Percentiles rank a stretch among this genome's conserved stretches.
These are phyloP conservation scores for Leptogaster cylindrica DNA, from an alignment of 2,888 invertebrate species.

Conservation along the genomic window DNA sequence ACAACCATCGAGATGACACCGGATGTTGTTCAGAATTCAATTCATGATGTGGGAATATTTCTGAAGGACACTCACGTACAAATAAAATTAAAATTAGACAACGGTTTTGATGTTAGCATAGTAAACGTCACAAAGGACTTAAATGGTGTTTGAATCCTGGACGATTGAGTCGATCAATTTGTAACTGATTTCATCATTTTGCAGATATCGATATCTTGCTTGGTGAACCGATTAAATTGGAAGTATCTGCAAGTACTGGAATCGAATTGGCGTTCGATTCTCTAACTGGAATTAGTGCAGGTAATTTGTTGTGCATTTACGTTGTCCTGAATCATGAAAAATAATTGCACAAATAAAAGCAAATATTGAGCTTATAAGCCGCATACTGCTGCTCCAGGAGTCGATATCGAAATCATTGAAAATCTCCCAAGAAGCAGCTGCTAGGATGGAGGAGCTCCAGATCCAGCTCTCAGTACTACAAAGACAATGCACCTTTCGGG, in stretches of 20 bases:
- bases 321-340: conserved; percentile 1
- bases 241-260: conserved; percentile 76
- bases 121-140: conserved; percentile 69
- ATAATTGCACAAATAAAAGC: conserved; percentile 50
- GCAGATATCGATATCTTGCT: conserved; percentile 74
- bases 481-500: conserved; percentile 72
- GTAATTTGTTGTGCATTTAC: too few species aligned
- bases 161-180: too few species aligned
- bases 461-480: conserved; percentile 62
- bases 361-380: conserved; percentile 60
- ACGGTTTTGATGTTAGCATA: conserved; percentile 67
- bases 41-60: conserved; percentile 69
- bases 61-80: conserved; percentile 70
- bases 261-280: conserved; percentile 77
- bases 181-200: neutral
- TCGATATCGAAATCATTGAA: conserved; percentile 59
- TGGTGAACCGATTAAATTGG: conserved; percentile 78
- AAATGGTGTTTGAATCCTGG: conserved; percentile 64
- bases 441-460: conserved; percentile 62
- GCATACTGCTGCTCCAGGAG: conserved; percentile 61
- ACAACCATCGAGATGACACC: conserved; percentile 66
- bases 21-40: conserved; percentile 65
- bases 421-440: conserved; percentile 61
- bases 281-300: conserved; percentile 72
- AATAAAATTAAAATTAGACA: conserved; percentile 66